Base-by-base conservation (phyloP, 1,140 invertebrate genomes). In the Neoseiulus cucumeris region DNA sequence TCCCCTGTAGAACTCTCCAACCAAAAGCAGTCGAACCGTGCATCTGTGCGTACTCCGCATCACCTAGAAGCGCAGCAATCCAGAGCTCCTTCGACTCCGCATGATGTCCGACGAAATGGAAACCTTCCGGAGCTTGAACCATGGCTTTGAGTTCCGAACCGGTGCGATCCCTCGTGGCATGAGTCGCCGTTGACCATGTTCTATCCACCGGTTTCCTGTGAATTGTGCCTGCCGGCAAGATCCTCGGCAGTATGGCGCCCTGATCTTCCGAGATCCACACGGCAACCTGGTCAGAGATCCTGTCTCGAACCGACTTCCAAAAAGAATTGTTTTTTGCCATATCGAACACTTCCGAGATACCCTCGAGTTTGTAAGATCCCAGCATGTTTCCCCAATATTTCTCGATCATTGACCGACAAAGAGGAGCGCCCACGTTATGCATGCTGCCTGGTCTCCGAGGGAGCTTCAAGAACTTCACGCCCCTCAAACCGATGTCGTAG, bases 71-170 rank as follows among this genome's bases (percentile, higher is more conserved):
- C 0, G 92, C 89, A 7, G 94, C 92, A 71, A 99, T 95, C 95
- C 96, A 99, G 2, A 98, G 76, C 77, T 99, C 96, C 78, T 98
- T 88, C 2, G 94, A 97, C 75, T 99, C 96, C 0, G 99, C 95
- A 80, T 99, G 95, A 45, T 96, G 95, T 1, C 96, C 96, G 0
- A 99, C 89, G 72, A 98, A 87, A 72, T 81, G 82, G 75, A 89
- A 93, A 0, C 87, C 87, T 6, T 83, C 82, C 6, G 92, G 92
- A 2, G 89, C 84, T 76, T 95, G 91, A 44, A 99, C 83, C 87
- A 98, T 94, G 0, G 87, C 82, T 68, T 94, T 83, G 64, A 98
- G 76, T 73, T 98, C 94, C 22, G 91, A 96, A 0, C 95, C 95
- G 29, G 98, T 81, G 51, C 93, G 81, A 74, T 96, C 89, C 1